phyloP scores from a whole-genome alignment of 2,797 vertebrate genomes.

The Tiaroga cobitis region DNA sequence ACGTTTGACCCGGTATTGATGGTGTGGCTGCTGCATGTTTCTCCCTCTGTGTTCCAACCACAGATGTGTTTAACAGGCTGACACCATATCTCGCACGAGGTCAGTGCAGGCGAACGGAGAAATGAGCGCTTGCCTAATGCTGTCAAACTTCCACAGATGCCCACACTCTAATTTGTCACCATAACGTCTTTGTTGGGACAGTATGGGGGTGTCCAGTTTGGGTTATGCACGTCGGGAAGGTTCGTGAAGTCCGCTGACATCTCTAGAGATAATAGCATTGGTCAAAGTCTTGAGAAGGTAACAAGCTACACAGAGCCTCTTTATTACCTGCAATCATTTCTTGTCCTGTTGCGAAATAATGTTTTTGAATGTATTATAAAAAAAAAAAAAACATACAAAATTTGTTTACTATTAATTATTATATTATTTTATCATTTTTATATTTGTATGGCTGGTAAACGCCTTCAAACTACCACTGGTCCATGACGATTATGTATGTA shows the following conservation, averaged over 20 bases:
- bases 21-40: slow-evolving; percentile 33
- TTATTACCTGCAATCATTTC: background rate
- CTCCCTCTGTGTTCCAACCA: slow-evolving; percentile 8
- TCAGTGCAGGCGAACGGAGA: slow-evolving; percentile 25
- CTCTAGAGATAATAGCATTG: background rate
- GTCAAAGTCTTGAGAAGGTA: background rate
- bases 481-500: background rate
- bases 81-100: slow-evolving; percentile 36
- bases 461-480: background rate
- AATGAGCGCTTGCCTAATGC: slow-evolving; percentile 45
- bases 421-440: background rate
- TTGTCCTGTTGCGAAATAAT: background rate
- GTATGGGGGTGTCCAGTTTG: background rate
- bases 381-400: too few relatives aligned
- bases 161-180: slow-evolving; percentile 28
- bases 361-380: too few relatives aligned
- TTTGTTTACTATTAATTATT: background rate
- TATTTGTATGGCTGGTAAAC: too few relatives aligned
- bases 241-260: background rate
- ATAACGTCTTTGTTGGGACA: slow-evolving; percentile 23
- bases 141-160: slow-evolving; percentile 15
- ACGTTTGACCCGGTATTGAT: slow-evolving; percentile 40
- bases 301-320: background rate
- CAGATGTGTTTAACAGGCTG: slow-evolving; percentile 50
- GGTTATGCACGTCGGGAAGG: background rate